A percentile compares a stretch with the other conserved stretches of the same genome.
Evolutionary conservation across 2,888 invertebrate genomes (phyloP).

Genomic region (Leptogaster cylindrica): DNA sequence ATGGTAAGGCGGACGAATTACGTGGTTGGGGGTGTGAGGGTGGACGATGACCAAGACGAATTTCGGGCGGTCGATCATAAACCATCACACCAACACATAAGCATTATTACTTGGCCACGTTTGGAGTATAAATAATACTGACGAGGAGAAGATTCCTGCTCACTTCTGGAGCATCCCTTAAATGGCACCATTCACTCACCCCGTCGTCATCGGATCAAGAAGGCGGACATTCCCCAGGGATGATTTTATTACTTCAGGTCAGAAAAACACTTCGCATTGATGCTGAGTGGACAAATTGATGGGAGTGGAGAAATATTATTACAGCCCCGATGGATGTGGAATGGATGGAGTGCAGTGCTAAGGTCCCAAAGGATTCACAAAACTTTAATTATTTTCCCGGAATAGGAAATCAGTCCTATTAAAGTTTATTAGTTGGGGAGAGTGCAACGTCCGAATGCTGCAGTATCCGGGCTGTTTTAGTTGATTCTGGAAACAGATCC

Average conservation of each 20-base stretch:
- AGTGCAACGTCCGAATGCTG: too few species aligned
- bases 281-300: slow-evolving; percentile 49
- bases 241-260: slow-evolving; percentile 48
- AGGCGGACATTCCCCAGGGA: slow-evolving; percentile 46
- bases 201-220: slow-evolving; percentile 10
- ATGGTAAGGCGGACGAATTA: slow-evolving; percentile 9
- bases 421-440: slow-evolving; percentile 41
- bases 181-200: slow-evolving; percentile 28
- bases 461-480: too few species aligned
- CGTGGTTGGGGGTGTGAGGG: neutral
- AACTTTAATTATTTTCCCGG: slow-evolving; percentile 47
- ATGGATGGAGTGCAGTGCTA: neutral
- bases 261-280: slow-evolving; percentile 47
- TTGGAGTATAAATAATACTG: slow-evolving; percentile 44
- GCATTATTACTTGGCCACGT: slow-evolving; percentile 35
- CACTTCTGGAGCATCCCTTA: slow-evolving; percentile 34
- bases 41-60: neutral
- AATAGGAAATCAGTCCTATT: slow-evolving; percentile 43
- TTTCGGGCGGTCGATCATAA: slow-evolving; percentile 36
- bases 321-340: slow-evolving; percentile 25
- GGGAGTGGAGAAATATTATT: slow-evolving; percentile 46
- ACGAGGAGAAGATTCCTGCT: slow-evolving; percentile 12
- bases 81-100: neutral
- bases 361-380: slow-evolving; percentile 47
- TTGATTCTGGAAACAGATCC: too few species aligned